These are phyloP conservation scores for Orcinus orca DNA, from an alignment of 2,113 vertebrate genomes.

Conservation along the genomic window DNA sequence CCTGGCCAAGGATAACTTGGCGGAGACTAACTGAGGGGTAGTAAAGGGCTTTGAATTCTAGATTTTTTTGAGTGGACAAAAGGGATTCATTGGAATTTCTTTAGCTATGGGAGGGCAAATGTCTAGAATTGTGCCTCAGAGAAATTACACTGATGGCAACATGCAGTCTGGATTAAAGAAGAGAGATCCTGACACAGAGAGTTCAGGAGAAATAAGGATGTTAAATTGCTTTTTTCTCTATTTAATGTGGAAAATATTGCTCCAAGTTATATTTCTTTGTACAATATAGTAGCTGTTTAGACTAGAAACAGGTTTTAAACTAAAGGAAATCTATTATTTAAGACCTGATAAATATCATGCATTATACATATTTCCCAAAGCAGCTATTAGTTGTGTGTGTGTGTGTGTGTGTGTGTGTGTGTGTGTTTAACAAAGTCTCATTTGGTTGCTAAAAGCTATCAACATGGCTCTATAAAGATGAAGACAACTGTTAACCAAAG, in stretches of 20 bases:
- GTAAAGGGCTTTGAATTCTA: not conserved
- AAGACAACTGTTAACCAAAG: slow-evolving; percentile 24
- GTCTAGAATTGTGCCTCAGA: not conserved
- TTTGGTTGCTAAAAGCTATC: not conserved
- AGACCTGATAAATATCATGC: not conserved
- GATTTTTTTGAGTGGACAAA: not conserved
- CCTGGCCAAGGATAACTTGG: not conserved
- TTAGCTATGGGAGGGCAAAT: not conserved
- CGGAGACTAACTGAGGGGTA: not conserved
- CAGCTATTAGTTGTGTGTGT: not conserved
- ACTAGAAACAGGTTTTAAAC: not conserved
- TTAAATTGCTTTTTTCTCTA: not conserved
- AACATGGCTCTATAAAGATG: not conserved
- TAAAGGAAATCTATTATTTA: not conserved
- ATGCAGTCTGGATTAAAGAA: not conserved
- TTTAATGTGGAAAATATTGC: not conserved
- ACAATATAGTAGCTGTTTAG: not conserved
- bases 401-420: not conserved
- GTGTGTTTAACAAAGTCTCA: not conserved
- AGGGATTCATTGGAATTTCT: not conserved
- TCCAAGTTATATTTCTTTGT: not conserved
- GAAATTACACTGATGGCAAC: not conserved
- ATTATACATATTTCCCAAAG: slow-evolving; percentile 12
- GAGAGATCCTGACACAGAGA: not conserved
- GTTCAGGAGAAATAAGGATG: not conserved